phyloP scores from a whole-genome alignment of 2,797 vertebrate genomes.

The Halcyon smyrnensis region DNA sequence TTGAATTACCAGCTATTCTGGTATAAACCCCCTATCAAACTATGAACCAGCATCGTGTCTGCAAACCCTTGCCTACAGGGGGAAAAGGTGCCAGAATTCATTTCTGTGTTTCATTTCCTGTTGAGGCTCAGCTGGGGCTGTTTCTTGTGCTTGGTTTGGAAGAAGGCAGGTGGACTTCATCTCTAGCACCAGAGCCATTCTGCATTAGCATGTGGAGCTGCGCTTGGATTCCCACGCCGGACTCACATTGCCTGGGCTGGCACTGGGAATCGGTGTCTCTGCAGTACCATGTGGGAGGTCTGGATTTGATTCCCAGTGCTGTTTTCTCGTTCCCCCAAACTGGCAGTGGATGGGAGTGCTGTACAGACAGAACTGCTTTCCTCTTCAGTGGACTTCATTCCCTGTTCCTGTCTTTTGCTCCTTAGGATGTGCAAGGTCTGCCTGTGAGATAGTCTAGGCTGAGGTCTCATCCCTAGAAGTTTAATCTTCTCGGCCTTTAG shows the following conservation, averaged over 20 bases:
- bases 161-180: neutral
- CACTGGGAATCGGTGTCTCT: neutral
- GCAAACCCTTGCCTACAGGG: neutral
- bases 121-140: neutral
- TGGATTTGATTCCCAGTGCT: conserved; percentile 53
- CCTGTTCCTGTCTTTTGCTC: neutral
- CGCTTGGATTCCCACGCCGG: neutral
- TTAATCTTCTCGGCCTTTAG: neutral
- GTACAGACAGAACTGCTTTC: neutral
- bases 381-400: conserved; percentile 24
- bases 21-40: neutral
- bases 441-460: neutral
- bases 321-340: conserved; percentile 32
- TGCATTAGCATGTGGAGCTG: neutral
- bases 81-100: neutral
- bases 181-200: neutral
- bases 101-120: neutral
- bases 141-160: neutral
- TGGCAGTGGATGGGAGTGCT: conserved; percentile 26
- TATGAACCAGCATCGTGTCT: neutral
- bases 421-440: neutral
- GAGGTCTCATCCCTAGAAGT: neutral
- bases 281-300: conserved; percentile 58
- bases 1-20: neutral
- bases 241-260: neutral